These are phyloP conservation scores for Caranx melampygus DNA, from an alignment of 2,113 vertebrate species.

Conservation along the genomic window DNA sequence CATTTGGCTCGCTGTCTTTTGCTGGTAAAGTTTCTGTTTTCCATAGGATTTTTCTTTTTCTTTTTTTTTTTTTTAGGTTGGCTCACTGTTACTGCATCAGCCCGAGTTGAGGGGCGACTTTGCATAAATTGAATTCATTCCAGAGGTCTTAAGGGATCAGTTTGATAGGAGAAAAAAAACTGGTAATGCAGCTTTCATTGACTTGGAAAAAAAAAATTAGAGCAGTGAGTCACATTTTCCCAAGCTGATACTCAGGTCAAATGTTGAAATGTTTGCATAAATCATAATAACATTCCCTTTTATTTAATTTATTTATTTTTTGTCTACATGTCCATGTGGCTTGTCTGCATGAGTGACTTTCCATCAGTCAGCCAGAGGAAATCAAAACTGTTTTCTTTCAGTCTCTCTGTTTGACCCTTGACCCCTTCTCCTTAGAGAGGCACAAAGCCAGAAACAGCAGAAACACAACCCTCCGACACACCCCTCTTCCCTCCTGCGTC, in stretches of 20 bases:
- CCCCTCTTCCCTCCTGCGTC: neutral
- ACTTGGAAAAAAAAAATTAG: conserved; percentile 21
- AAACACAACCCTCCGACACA: neutral
- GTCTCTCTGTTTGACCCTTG: conserved; percentile 48
- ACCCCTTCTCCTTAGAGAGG: conserved; percentile 19
- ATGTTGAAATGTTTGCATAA: conserved; percentile 50
- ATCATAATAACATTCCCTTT: neutral
- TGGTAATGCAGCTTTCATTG: conserved; percentile 11
- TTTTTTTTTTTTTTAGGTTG: neutral
- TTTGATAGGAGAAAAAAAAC: neutral
- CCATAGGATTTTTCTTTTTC: neutral
- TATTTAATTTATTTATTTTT: neutral
- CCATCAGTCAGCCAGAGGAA: conserved; percentile 39
- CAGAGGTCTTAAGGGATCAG: conserved; percentile 29
- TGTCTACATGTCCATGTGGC: conserved; percentile 1
- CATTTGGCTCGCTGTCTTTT: neutral
- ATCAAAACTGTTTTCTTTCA: conserved; percentile 42
- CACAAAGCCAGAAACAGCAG: conserved; percentile 31
- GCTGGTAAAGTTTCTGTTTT: neutral
- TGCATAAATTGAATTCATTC: conserved; percentile 31
- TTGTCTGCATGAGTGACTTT: conserved; percentile 19
- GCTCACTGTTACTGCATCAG: conserved; percentile 13
- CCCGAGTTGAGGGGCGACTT: conserved; percentile 16
- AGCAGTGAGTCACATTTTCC: conserved; percentile 29
- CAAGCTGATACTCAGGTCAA: conserved; percentile 28